phyloP scores from a whole-genome alignment of 2,888 invertebrate species.

The Acrobasis consociella region DNA sequence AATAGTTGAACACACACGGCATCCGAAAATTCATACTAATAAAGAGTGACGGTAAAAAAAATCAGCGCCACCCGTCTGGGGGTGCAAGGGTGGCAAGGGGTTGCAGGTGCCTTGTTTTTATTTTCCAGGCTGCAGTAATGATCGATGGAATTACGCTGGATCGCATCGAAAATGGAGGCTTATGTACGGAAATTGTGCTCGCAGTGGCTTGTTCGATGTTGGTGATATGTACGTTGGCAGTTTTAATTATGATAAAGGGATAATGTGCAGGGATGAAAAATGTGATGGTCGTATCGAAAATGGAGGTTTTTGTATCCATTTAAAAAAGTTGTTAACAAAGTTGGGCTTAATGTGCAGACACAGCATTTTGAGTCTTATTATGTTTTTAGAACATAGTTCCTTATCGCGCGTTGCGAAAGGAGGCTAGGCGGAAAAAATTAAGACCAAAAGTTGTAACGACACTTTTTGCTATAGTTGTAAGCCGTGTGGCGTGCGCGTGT shows the following conservation, averaged over 20 bases:
- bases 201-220: not conserved
- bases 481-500: too few relatives aligned
- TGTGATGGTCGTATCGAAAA: too few relatives aligned
- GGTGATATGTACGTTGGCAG: not conserved
- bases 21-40: constrained; percentile 52
- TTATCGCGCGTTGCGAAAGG: too few relatives aligned
- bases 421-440: too few relatives aligned
- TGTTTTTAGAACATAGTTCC: too few relatives aligned
- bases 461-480: too few relatives aligned
- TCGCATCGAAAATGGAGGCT: constrained; percentile 11
- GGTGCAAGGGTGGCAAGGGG: constrained; percentile 56
- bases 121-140: constrained; percentile 81
- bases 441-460: too few relatives aligned
- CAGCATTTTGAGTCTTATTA: too few relatives aligned
- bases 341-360: too few relatives aligned
- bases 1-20: constrained; percentile 32
- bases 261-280: not conserved
- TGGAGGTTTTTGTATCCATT: too few relatives aligned
- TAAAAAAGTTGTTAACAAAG: too few relatives aligned
- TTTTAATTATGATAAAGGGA: not conserved
- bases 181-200: constrained; percentile 1
- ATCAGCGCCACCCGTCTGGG: constrained; percentile 65
- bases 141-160: constrained; percentile 79
- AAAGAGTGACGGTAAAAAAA: constrained; percentile 76
- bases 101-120: constrained; percentile 77